Base-by-base conservation (phyloP, 2,797 vertebrate genomes). In the Sebastes diploproa region DNA sequence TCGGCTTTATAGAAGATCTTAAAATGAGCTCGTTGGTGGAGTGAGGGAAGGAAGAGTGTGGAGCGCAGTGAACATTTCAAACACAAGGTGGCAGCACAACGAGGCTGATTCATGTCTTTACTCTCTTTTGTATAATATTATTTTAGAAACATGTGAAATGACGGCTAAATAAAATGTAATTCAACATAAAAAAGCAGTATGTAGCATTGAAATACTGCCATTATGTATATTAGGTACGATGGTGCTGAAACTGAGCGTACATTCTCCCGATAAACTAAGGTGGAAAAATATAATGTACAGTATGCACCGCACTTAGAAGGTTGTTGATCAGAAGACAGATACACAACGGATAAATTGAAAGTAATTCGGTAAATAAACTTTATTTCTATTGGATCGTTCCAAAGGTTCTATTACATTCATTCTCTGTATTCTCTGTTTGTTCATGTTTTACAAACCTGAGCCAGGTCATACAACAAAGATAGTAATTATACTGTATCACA, bases 61-160 rank as follows among this genome's bases (percentile, higher is more conserved):
- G 7, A 56, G 20, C 23, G 20, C 34, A 65, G 50, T 22, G 2
- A 59, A 6, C 0, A 42, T 66, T 81, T 78, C 52, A 32, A 80
- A 84, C 87, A 88, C 88, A 81, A 84, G 89, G 71, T 81, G 87
- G 84, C 88, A 88, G 82, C 10, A 88, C 34, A 83, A 25, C 11
- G 30, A 66, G 38, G 34, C 27, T 2, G n/a, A 76, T 72, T 54
- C 11, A 5, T 52, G 3, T 46, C 7, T 32, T 38, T 52, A 4
- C 29, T 14, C 4, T 27, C 14, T n/a, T 20, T 16, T 55, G 46
- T 9, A 7, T 63, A 23, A 7, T 30, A 2, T 30, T 6, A 38
- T 66, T 66, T 67, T 22, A 34, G 16, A 32, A 66, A n/a, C 2
- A 25, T 25, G 18, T 56, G 5, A 59, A 65, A 59, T 36, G 5